Conservation (phyloP, 2,797 vertebrate species). For the Novumbra hubbsi region DNA sequence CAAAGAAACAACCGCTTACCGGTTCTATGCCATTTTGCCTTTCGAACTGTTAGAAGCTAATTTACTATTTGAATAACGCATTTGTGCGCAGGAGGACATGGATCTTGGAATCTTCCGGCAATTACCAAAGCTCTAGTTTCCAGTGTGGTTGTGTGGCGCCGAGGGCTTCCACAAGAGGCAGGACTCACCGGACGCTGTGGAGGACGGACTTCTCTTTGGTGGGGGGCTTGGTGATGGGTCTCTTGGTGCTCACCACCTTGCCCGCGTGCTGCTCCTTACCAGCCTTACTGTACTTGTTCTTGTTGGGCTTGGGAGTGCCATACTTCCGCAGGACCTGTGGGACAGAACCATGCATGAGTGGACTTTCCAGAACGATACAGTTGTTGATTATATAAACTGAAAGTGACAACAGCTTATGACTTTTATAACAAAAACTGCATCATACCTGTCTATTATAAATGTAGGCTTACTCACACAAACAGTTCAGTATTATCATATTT, state of each 20-base stretch:
- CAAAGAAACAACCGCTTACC: background rate
- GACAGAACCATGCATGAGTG: background rate
- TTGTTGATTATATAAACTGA: too few relatives aligned
- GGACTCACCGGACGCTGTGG: slow-evolving; percentile 88
- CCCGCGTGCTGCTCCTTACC: slow-evolving; percentile 96
- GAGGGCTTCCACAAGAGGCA: background rate
- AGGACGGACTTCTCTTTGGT: slow-evolving; percentile 93
- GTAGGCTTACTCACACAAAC: too few relatives aligned
- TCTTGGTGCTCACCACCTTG: slow-evolving; percentile 97
- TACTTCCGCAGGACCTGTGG: slow-evolving; percentile 93
- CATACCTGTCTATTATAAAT: too few relatives aligned
- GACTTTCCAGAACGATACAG: too few relatives aligned
- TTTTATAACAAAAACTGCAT: too few relatives aligned
- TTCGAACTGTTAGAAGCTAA: background rate
- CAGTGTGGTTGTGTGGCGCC: background rate
- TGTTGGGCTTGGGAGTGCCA: slow-evolving; percentile 90
- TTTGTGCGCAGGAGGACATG: background rate
- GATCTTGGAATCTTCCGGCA: background rate
- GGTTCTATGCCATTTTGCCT: background rate
- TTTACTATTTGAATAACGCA: slow-evolving; percentile 1
- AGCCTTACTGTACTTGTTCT: slow-evolving; percentile 93
- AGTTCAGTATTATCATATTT: too few relatives aligned
- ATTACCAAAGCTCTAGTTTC: background rate
- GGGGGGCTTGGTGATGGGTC: slow-evolving; percentile 88
- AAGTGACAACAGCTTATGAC: too few relatives aligned